Base-by-base conservation (phyloP, 2,888 invertebrate genomes). In the Mythimna pallens region DNA sequence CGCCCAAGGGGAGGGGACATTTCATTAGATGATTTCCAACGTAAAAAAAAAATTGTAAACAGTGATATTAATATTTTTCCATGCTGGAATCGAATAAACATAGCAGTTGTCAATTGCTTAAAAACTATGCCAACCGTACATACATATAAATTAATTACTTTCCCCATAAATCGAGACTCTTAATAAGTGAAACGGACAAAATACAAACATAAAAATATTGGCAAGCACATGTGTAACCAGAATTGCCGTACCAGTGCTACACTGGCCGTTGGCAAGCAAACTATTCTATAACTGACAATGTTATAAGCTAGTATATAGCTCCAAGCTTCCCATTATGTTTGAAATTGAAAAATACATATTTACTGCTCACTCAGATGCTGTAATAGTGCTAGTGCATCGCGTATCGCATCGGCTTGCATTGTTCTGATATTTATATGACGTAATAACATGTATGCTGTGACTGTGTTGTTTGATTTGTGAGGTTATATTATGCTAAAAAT, bases 331-430 rank as follows among this genome's bases (percentile, higher is more conserved):
- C 43, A 83, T 73, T 73, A 73, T 36, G 67, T 54, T 72, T 73
- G 58, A 70, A 80, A 80, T 80, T 80, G 80, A 73, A 83, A 79
- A 80, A 80, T 83, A 83, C 83, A 83, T 80, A 79, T 83, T 83
- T 70, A 80, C 65, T 58, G 50, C 59, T 58, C 64, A 67, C 55
- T 80, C 70, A 65, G 73, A 20, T 25, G 65, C 10, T 52, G 30
- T 58, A 34, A 30, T 34, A 25, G 22, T 22, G 67, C 30, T 36
- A 8, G 30, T 52, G 61, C 59, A 67, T 70, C 50, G 30, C 25
- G 30, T 47, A 5, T 54, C 8, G 34, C 3, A 43, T 20, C 50
- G 30, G 10, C 25, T 30, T 47, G 70, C 54, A 47, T 54, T 58
- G 58, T 70, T 69, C 12, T 52, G n/a, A 59, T 63, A 58, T 72